These are phyloP conservation scores for Brachylomia viminalis DNA, from an alignment of 2,888 invertebrate genomes.

Conservation along the genomic window DNA sequence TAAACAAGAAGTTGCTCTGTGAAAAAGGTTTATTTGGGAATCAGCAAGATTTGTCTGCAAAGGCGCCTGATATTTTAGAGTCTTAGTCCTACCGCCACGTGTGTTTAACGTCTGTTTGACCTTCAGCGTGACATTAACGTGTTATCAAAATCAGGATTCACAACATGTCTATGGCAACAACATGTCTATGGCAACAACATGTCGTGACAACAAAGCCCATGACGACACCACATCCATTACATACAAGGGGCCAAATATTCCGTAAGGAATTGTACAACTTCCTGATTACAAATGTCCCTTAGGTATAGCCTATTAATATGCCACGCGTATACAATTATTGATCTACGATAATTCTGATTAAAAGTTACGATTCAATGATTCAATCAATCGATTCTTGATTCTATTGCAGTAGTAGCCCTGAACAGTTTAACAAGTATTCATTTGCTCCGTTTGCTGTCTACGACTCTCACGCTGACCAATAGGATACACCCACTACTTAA, in stretches of 20 bases:
- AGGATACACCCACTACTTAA: constrained; percentile 87
- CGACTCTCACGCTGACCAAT: constrained; percentile 86
- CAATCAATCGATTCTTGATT: constrained; percentile 10
- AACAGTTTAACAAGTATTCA: constrained; percentile 44
- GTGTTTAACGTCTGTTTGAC: background rate
- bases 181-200: constrained; percentile 17
- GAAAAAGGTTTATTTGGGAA: background rate
- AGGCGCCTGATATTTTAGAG: background rate
- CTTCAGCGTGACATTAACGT: constrained; percentile 1
- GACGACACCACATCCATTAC: constrained; percentile 5
- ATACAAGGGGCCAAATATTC: constrained; percentile 10
- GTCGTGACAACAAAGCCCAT: constrained; percentile 15
- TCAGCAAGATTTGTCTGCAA: background rate
- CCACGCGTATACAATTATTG: constrained; percentile 16
- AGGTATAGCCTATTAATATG: constrained; percentile 37
- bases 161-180: constrained; percentile 30
- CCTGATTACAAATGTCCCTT: constrained; percentile 39
- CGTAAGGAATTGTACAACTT: constrained; percentile 27
- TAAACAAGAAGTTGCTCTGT: too few relatives aligned
- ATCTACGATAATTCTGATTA: constrained; percentile 24
- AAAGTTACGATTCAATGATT: constrained; percentile 5
- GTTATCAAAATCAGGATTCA: constrained; percentile 28
- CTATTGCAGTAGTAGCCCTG: constrained; percentile 54
- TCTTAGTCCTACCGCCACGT: too few relatives aligned
- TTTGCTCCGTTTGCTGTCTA: constrained; percentile 48